Conservation (phyloP, 2,888 invertebrate species). For the Pristionchus mayeri region DNA sequence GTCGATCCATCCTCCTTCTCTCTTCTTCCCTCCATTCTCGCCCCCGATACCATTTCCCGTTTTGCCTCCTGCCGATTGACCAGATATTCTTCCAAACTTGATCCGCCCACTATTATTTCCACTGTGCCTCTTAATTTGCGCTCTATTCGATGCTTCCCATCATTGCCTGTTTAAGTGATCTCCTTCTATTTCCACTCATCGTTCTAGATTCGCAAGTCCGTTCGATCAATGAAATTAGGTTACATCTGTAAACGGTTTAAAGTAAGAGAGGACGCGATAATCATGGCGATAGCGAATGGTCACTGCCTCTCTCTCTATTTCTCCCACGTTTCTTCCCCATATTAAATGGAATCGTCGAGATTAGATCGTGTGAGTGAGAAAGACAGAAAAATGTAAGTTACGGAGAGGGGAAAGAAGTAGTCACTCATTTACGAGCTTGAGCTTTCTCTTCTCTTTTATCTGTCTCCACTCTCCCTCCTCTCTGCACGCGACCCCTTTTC, state of each 20-base stretch:
- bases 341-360: slow-evolving; percentile 10
- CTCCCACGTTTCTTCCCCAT: neutral
- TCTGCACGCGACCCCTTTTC: slow-evolving; percentile 23
- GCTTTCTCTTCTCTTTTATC: slow-evolving; percentile 38
- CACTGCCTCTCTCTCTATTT: neutral
- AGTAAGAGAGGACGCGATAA: neutral
- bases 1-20: neutral
- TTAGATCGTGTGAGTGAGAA: slow-evolving; percentile 15
- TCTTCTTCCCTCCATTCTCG: neutral
- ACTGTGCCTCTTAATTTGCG: neutral
- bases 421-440: slow-evolving; percentile 43
- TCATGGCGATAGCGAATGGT: neutral
- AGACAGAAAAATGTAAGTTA: slow-evolving; percentile 9
- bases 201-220: neutral
- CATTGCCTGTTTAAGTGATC: neutral
- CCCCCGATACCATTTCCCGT: slow-evolving; percentile 33
- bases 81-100: slow-evolving; percentile 29
- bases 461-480: slow-evolving; percentile 23
- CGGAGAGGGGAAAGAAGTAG: slow-evolving; percentile 13
- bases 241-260: neutral
- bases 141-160: neutral
- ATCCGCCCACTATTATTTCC: neutral
- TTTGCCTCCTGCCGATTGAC: slow-evolving; percentile 15
- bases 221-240: slow-evolving; percentile 10
- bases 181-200: too few species aligned